Conservation (phyloP, 2,113 vertebrate species). For the Aramus guarauna region DNA sequence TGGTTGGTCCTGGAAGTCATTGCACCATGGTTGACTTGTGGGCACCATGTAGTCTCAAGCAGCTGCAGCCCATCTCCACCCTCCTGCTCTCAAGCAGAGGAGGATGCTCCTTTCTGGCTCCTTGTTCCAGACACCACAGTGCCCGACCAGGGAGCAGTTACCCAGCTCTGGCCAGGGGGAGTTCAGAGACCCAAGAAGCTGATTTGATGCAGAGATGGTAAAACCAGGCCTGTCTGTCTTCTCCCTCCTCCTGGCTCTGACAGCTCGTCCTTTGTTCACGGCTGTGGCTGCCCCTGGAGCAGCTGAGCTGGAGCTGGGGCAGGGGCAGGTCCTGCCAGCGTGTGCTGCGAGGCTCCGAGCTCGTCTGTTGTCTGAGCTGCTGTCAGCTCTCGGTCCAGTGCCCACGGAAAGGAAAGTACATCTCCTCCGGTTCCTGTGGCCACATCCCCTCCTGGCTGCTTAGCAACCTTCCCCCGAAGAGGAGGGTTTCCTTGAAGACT, state of each 20-base stretch:
- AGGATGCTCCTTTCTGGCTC: not conserved
- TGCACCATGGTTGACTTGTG: not conserved
- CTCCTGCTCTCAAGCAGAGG: not conserved
- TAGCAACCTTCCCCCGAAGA: conserved; percentile 72
- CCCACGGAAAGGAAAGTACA: conserved; percentile 56
- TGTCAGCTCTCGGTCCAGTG: conserved; percentile 9
- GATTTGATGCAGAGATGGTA: not conserved
- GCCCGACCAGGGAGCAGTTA: not conserved
- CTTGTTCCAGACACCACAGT: not conserved
- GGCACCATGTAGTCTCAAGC: not conserved
- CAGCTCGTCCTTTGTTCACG: not conserved
- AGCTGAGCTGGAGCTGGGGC: not conserved
- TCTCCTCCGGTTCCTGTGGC: conserved; percentile 38
- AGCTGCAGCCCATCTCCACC: not conserved
- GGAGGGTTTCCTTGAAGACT: conserved; percentile 69
- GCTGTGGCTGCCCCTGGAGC: not conserved
- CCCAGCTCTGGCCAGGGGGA: accelerated
- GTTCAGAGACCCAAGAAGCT: not conserved
- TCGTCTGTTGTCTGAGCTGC: not conserved
- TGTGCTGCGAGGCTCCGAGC: accelerated
- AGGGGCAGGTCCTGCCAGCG: not conserved
- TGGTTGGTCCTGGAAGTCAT: not conserved
- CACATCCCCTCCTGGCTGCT: conserved; percentile 71
- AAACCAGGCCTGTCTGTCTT: not conserved
- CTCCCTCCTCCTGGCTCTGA: not conserved